A percentile compares a stretch with the other conserved stretches of the same genome.
These are phyloP conservation scores for Tetragnatha versicolor DNA, from an alignment of 1,140 invertebrate genomes.

Conservation along the genomic window DNA sequence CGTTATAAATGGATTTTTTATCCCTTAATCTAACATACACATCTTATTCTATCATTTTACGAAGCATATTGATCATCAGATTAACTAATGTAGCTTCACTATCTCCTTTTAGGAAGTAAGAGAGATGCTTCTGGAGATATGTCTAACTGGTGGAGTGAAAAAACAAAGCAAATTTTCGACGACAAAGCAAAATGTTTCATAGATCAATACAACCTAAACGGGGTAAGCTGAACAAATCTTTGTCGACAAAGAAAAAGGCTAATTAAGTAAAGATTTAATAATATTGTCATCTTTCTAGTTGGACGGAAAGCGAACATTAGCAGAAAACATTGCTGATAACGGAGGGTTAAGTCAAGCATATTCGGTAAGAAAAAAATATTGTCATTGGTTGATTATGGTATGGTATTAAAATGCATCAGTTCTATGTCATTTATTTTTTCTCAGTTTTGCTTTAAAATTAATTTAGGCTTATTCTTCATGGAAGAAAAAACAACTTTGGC, in stretches of 20 bases:
- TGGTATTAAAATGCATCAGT: no score
- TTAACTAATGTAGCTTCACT: no score
- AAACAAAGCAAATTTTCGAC: slow-evolving; percentile 2
- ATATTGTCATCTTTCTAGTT: not conserved
- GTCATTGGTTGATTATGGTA: no score
- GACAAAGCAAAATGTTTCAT: slow-evolving; percentile 1
- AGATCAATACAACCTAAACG: not conserved
- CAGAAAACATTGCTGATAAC: slow-evolving; percentile 49
- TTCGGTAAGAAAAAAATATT: not conserved
- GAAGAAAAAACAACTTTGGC: not conserved
- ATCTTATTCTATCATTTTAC: no score
- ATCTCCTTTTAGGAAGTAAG: slow-evolving; percentile 9
- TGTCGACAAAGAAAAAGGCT: no score
- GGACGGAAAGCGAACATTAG: slow-evolving; percentile 22
- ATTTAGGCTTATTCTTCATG: not conserved
- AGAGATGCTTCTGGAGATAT: slow-evolving; percentile 14
- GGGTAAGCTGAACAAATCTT: not conserved
- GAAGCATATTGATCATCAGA: no score
- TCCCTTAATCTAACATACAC: no score
- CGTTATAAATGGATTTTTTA: no score
- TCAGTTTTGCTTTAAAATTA: no score
- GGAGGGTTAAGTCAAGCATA: slow-evolving; percentile 29
- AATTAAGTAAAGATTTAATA: not conserved
- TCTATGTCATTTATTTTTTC: no score
- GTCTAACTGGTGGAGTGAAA: not conserved